A percentile compares a stretch with the other conserved stretches of the same genome.
Conservation (phyloP, 1,140 invertebrate species). For the Pseudomyrmex pallidus region DNA sequence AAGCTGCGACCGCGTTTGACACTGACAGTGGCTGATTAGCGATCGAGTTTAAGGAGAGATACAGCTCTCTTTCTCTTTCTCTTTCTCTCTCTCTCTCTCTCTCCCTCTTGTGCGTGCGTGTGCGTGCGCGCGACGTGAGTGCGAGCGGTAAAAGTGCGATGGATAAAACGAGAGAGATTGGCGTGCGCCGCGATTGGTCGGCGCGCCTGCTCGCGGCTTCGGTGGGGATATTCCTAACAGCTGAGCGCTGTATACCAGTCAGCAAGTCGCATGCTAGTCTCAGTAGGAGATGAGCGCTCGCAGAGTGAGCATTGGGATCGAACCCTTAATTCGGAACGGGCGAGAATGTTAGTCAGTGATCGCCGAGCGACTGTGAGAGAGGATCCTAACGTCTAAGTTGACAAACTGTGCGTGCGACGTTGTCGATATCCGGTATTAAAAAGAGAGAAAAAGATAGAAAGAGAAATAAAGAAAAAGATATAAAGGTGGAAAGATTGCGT, state of each 20-base stretch:
- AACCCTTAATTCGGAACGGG: slow-evolving; percentile 58
- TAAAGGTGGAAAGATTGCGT: no score
- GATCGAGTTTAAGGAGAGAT: slow-evolving; percentile 32
- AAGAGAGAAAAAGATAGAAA: background rate
- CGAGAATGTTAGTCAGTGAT: slow-evolving; percentile 77
- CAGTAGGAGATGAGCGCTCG: slow-evolving; percentile 85
- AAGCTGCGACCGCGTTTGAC: slow-evolving; percentile 41
- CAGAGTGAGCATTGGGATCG: slow-evolving; percentile 76
- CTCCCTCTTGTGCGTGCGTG: background rate
- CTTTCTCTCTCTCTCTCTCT: no score
- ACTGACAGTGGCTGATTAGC: slow-evolving; percentile 42
- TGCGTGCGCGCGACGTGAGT: slow-evolving; percentile 25
- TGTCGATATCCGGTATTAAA: slow-evolving; percentile 19
- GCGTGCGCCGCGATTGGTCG: slow-evolving; percentile 65
- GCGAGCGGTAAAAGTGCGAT: background rate
- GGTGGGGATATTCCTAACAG: slow-evolving; percentile 76
- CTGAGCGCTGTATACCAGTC: slow-evolving; percentile 80
- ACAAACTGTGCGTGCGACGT: slow-evolving; percentile 38
- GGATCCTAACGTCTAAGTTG: slow-evolving; percentile 20
- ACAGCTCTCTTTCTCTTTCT: background rate
- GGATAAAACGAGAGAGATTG: background rate
- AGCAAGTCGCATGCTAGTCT: slow-evolving; percentile 72
- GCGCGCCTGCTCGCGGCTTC: slow-evolving; percentile 47
- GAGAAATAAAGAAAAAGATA: background rate
- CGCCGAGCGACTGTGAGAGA: slow-evolving; percentile 73